These are phyloP conservation scores for Eulemur rubriventer DNA, from an alignment of 2,797 vertebrate species.

Conservation along the genomic window DNA sequence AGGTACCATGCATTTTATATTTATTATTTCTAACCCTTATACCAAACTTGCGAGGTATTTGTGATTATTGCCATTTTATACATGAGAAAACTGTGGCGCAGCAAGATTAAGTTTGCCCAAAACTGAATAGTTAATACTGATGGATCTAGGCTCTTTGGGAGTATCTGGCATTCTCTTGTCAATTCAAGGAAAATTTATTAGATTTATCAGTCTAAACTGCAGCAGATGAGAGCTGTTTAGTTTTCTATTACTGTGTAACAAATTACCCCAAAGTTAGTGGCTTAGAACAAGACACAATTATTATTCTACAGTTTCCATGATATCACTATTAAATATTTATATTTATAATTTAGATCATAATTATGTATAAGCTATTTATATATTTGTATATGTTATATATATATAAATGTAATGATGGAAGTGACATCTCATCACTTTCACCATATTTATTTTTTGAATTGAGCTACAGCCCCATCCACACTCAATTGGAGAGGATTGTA, in stretches of 20 bases:
- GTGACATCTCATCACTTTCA: not conserved
- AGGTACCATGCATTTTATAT: not conserved
- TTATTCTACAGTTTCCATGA: not conserved
- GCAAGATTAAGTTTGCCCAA: not conserved
- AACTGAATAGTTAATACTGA: not conserved
- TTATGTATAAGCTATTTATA: not conserved
- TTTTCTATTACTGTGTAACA: not conserved
- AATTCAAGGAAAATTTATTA: not conserved
- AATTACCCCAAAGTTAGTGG: not conserved
- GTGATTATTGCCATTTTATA: not conserved
- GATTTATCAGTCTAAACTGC: not conserved
- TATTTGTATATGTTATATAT: not conserved
- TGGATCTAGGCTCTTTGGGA: not conserved
- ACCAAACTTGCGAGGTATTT: not conserved
- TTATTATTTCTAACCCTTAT: not conserved
- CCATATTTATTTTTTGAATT: not conserved
- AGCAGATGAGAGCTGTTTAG: not conserved
- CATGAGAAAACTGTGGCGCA: not conserved
- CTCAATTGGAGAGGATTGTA: not conserved
- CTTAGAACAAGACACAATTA: not conserved
- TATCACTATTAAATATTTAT: not conserved
- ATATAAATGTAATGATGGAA: not conserved
- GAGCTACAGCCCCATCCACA: not conserved
- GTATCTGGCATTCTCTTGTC: not conserved
- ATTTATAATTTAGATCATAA: not conserved